Evolutionary conservation across 2,888 invertebrate genomes (phyloP).

Genomic region (Dicyrtomina minuta): DNA sequence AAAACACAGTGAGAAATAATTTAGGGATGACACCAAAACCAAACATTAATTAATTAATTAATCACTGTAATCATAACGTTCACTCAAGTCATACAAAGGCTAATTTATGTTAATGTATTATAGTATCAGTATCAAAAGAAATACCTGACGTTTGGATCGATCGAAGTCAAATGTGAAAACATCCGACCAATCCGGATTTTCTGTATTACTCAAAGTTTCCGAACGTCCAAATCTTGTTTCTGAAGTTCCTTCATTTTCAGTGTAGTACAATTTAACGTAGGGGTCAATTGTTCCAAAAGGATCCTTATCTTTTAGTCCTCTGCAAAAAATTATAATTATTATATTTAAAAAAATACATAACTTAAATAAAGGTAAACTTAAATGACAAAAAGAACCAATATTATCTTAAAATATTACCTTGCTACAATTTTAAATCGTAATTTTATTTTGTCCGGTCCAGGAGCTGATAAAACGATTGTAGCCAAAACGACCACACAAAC

Average conservation of each 20-base stretch:
- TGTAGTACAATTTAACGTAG: constrained; percentile 13
- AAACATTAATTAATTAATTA: too few relatives aligned
- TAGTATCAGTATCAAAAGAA: background rate
- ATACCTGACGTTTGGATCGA: constrained; percentile 25
- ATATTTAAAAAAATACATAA: too few relatives aligned
- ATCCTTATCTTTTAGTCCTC: constrained; percentile 11
- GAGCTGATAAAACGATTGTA: too few relatives aligned
- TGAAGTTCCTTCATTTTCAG: constrained; percentile 21
- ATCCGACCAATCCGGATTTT: constrained; percentile 30
- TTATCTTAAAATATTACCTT: too few relatives aligned
- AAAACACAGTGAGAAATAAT: too few relatives aligned
- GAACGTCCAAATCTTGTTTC: constrained; percentile 12
- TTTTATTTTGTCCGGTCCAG: too few relatives aligned
- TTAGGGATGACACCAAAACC: too few relatives aligned
- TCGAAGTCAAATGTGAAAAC: constrained; percentile 27
- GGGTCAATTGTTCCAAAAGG: constrained; percentile 15
- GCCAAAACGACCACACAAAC: too few relatives aligned
- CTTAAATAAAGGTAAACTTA: too few relatives aligned
- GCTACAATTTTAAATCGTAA: too few relatives aligned
- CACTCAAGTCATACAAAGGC: background rate
- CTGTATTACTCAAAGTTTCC: background rate
- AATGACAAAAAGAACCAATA: too few relatives aligned
- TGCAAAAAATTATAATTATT: background rate
- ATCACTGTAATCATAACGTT: background rate
- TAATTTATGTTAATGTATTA: background rate